A percentile compares a stretch with the other conserved stretches of the same genome.
These are phyloP conservation scores for Oryzias sinensis DNA, from an alignment of 2,797 vertebrate genomes.

Conservation along the genomic window DNA sequence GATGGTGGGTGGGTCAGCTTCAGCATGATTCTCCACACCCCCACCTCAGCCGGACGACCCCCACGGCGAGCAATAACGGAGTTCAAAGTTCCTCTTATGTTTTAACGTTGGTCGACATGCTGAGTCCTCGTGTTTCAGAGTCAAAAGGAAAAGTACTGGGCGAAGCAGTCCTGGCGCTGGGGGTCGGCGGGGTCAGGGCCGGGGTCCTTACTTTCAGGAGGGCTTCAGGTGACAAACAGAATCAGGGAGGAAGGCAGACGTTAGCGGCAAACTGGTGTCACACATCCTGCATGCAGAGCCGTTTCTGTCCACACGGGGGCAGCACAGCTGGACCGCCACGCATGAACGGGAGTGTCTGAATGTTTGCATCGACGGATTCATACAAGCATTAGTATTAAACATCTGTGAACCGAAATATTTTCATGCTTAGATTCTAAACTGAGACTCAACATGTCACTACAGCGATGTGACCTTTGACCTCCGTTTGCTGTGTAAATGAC, in stretches of 20 bases:
- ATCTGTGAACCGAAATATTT: no score
- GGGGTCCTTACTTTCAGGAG: constrained; percentile 93
- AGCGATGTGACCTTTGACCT: no score
- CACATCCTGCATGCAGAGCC: neutral
- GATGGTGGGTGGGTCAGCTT: no score
- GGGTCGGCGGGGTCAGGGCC: constrained; percentile 87
- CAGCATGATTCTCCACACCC: no score
- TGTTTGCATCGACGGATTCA: no score
- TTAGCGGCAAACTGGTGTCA: neutral
- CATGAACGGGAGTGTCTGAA: no score
- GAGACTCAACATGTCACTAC: no score
- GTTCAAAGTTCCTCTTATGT: constrained; percentile 21
- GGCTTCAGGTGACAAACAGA: constrained; percentile 72
- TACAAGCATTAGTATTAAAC: no score
- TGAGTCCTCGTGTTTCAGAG: constrained; percentile 72
- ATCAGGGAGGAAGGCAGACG: neutral
- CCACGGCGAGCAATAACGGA: constrained; percentile 72
- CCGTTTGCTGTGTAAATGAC: no score
- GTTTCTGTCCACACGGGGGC: constrained; percentile 31
- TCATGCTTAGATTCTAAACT: no score
- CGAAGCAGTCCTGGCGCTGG: constrained; percentile 98
- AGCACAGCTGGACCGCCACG: constrained; percentile 4
- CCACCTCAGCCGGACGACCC: constrained; percentile 23
- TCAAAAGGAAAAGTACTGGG: constrained; percentile 99
- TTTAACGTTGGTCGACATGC: constrained; percentile 84